Conservation (phyloP, 2,888 invertebrate species). For the Subacronicta megacephala region DNA sequence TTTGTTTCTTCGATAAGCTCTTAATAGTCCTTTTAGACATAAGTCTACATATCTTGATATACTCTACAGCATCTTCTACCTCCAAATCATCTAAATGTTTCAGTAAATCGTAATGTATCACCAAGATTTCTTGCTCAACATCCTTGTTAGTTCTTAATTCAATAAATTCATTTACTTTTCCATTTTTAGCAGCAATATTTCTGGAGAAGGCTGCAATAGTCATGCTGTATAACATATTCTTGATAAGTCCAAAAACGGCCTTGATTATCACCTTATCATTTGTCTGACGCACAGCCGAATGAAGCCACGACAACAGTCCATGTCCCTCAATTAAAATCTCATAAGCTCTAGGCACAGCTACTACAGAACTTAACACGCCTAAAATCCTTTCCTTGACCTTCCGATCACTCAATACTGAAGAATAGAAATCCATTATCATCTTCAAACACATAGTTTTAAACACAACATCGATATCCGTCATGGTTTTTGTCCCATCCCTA, state of each 20-base stretch:
- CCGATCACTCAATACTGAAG: slow-evolving; percentile 90
- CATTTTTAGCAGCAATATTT: slow-evolving; percentile 61
- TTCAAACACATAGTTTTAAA: slow-evolving; percentile 94
- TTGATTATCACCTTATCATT: slow-evolving; percentile 70
- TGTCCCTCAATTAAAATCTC: slow-evolving; percentile 91
- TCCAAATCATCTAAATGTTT: slow-evolving; percentile 69
- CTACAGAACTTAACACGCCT: slow-evolving; percentile 90
- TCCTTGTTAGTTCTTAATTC: slow-evolving; percentile 79
- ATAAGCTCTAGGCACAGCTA: slow-evolving; percentile 91
- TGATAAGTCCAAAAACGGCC: slow-evolving; percentile 66
- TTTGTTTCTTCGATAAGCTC: slow-evolving; percentile 73
- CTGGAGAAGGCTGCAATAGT: slow-evolving; percentile 70
- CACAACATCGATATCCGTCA: slow-evolving; percentile 93
- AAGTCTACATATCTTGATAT: slow-evolving; percentile 69
- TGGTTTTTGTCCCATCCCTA: slow-evolving; percentile 93
- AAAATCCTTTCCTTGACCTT: slow-evolving; percentile 91
- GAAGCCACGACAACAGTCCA: slow-evolving; percentile 93
- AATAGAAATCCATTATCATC: slow-evolving; percentile 93
- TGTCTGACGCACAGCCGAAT: slow-evolving; percentile 69
- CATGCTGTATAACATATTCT: slow-evolving; percentile 73
- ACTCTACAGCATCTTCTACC: slow-evolving; percentile 65
- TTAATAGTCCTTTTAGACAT: slow-evolving; percentile 77
- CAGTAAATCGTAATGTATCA: slow-evolving; percentile 70
- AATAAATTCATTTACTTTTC: slow-evolving; percentile 60
- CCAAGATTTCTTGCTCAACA: slow-evolving; percentile 75